phyloP scores from a whole-genome alignment of 1,140 invertebrate genomes.

The Neodiprion lecontei region DNA sequence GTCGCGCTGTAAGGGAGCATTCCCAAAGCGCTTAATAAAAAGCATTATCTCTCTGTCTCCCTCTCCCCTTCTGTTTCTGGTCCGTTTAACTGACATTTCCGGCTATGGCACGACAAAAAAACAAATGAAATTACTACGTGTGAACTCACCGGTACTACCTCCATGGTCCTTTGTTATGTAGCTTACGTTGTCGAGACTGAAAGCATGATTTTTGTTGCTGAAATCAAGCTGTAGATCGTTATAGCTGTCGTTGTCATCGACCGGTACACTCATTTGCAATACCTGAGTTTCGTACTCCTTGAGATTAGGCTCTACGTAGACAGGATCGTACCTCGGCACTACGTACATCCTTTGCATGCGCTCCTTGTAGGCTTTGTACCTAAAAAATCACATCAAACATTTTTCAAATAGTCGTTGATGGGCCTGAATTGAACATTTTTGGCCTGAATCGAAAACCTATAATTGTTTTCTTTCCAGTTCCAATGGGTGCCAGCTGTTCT shows the following conservation, averaged over 20 bases:
- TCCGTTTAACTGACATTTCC: too few relatives aligned
- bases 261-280: constrained; percentile 85
- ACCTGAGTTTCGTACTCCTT: constrained; percentile 90
- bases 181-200: constrained; percentile 84
- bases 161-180: constrained; percentile 84
- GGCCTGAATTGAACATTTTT: too few relatives aligned
- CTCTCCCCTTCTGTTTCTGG: too few relatives aligned
- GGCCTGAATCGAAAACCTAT: background rate
- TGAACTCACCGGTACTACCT: constrained; percentile 56
- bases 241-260: constrained; percentile 78
- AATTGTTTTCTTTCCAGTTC: too few relatives aligned
- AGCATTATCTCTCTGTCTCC: too few relatives aligned
- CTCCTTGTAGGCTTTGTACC: constrained; percentile 82
- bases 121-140: too few relatives aligned
- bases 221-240: constrained; percentile 86
- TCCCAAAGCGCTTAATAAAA: too few relatives aligned
- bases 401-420: background rate
- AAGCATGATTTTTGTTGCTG: constrained; percentile 85
- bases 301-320: constrained; percentile 77
- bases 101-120: too few relatives aligned
- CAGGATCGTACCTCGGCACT: constrained; percentile 79
- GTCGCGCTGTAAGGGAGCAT: too few relatives aligned
- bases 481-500: too few relatives aligned
- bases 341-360: constrained; percentile 77
- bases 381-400: constrained; percentile 42